Evolutionary conservation across 2,888 invertebrate genomes (phyloP), one percentile per base, ranked within the genome.

Genomic region (Leptodirus hochenwartii): DNA sequence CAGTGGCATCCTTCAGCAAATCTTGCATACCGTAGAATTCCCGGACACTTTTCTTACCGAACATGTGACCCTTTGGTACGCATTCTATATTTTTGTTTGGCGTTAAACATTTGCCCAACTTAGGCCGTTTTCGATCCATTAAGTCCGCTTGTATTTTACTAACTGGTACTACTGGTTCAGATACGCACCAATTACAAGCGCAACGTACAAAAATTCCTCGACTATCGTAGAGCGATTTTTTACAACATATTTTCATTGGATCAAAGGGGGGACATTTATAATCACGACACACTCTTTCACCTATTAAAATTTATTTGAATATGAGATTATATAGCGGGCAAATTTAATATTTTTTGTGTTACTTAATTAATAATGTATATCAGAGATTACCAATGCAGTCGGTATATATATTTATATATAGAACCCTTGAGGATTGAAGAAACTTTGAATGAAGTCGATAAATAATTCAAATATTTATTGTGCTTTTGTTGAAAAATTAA

Each of bases 151-250:
- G 56, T 36, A 59, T 51, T 20, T 52, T 49, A 39, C 52, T 61
- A 5, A 39, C 43, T n/a, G 56, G 32, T 15, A 55, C 41, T 2
- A 51, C 40, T 26, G 52, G 51, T 27, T 49, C 44, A 20, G 47
- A 50, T 13, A 47, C 36, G 41, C 56, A 32, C 64, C 64, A 41
- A 41, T 39, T 34, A 25, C 44, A 43, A n/a, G 44, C 44, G 40
- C 64, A 62, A 40, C 45, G 53, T n/a, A 55, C 59, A 41, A 58
- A 55, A 15, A 47, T 54, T 9, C 66, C 66, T 36, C 60, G 48
- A 32, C 56, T 57, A 41, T 65, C 64, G 14, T 53, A 49, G 25
- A 43, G 46, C 2, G 54, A 54, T 39, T 51, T 52, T 34, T 52
- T 41, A 0, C 68, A 67, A 40, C 48, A 67, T 2, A 58, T 55